phyloP scores from a whole-genome alignment of 2,888 invertebrate species.

The Corythucha ciliata region DNA sequence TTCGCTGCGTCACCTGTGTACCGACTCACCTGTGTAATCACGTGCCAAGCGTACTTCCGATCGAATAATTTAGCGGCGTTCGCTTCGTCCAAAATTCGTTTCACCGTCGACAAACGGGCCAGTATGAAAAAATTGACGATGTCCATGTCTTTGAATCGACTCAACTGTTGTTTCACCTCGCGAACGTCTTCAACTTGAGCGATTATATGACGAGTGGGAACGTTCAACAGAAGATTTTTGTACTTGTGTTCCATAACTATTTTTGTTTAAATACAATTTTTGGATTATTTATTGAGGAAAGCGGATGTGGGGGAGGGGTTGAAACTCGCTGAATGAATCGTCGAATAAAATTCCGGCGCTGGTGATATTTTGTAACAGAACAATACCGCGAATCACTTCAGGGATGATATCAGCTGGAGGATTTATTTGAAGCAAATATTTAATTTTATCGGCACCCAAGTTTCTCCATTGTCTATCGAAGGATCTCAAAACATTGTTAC shows the following conservation, averaged over 20 bases:
- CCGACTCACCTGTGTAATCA: slow-evolving; percentile 57
- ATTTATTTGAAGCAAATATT: slow-evolving; percentile 70
- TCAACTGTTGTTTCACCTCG: slow-evolving; percentile 58
- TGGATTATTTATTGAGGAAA: background rate
- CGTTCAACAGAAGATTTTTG: slow-evolving; percentile 78
- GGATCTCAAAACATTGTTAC: background rate
- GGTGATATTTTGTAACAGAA: slow-evolving; percentile 72
- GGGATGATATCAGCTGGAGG: slow-evolving; percentile 80
- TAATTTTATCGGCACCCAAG: slow-evolving; percentile 56
- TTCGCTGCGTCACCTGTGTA: too few species aligned
- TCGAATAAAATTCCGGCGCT: slow-evolving; percentile 90
- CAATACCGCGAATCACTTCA: slow-evolving; percentile 71
- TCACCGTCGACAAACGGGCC: slow-evolving; percentile 54
- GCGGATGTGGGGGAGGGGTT: background rate
- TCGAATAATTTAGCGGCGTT: slow-evolving; percentile 66
- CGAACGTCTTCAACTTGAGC: slow-evolving; percentile 52
- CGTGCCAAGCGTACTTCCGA: slow-evolving; percentile 79
- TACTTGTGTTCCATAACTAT: slow-evolving; percentile 91
- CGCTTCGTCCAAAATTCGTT: slow-evolving; percentile 39
- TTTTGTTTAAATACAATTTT: slow-evolving; percentile 30
- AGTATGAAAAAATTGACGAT: slow-evolving; percentile 84
- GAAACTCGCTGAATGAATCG: slow-evolving; percentile 59
- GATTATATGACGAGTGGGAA: slow-evolving; percentile 83
- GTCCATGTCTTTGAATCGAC: slow-evolving; percentile 65
- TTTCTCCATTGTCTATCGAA: slow-evolving; percentile 62